Conservation (phyloP, 35 echinoderm and acorn worm species). For the Hemicentrotus pulcherrimus region DNA sequence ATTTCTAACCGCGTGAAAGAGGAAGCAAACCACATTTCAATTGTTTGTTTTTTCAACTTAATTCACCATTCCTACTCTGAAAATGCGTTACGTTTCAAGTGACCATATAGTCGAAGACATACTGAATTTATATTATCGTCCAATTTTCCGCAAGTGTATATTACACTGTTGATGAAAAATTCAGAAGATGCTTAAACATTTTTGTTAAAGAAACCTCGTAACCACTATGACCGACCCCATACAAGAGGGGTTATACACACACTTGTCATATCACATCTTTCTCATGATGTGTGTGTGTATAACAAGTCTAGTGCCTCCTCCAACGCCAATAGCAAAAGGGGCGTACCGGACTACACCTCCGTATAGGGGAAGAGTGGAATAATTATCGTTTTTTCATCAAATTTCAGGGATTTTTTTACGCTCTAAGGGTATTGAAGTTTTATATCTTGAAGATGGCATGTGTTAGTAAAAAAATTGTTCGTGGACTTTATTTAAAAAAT, state of each 20-base stretch:
- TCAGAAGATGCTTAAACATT: neutral
- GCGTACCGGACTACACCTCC: neutral
- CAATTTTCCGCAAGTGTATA: neutral
- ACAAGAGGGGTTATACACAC: conserved; percentile 26
- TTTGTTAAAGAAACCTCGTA: neutral
- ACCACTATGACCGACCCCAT: neutral
- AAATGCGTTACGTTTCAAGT: neutral
- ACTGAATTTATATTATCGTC: neutral
- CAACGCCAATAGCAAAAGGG: neutral
- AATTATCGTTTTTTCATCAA: neutral
- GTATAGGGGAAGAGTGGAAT: neutral
- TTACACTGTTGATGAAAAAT: neutral
- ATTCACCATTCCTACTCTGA: neutral
- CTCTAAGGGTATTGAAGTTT: neutral
- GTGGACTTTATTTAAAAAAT: too few relatives aligned
- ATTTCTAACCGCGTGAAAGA: neutral
- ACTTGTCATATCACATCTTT: neutral
- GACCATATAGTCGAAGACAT: neutral
- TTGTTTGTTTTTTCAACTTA: neutral
- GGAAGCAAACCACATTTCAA: neutral
- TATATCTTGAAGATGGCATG: too few relatives aligned
- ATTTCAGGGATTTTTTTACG: neutral
- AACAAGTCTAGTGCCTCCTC: conserved; percentile 22
- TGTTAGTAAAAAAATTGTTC: too few relatives aligned
- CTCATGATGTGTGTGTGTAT: neutral